A percentile compares a stretch with the other conserved stretches of the same genome.
Evolutionary conservation across 2,888 invertebrate species (phyloP).

Genomic region (Eristalinus aeneus): DNA sequence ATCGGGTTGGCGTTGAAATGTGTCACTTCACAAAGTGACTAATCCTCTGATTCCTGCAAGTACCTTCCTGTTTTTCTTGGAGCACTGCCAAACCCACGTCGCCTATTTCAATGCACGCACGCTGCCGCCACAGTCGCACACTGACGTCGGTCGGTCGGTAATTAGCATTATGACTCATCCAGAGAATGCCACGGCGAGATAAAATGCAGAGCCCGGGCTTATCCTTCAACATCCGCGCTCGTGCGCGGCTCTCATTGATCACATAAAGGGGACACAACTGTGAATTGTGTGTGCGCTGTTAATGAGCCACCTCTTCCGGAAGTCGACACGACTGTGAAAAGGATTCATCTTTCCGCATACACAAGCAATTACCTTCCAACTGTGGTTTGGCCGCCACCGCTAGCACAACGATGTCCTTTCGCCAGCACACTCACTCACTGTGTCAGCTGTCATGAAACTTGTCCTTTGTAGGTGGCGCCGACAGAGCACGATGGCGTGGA

Average conservation of each 20-base stretch:
- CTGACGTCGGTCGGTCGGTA: not conserved
- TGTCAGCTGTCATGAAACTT: conserved; percentile 60
- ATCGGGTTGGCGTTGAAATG: not conserved
- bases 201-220: not conserved
- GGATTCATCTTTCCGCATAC: not conserved
- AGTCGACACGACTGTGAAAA: not conserved
- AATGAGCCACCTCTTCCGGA: conserved; percentile 3
- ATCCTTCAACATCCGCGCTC: not conserved
- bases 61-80: not conserved
- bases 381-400: conserved; percentile 24
- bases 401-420: conserved; percentile 6
- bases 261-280: not conserved
- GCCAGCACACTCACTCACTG: not conserved
- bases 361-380: not conserved
- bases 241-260: not conserved
- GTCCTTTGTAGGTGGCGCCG: conserved; percentile 18
- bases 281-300: not conserved
- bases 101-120: not conserved
- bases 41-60: too few species aligned
- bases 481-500: not conserved
- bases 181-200: not conserved
- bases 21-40: too few species aligned
- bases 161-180: conserved; percentile 20
- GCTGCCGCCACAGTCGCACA: not conserved
- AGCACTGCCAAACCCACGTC: not conserved